Base-by-base conservation (phyloP, 2,113 vertebrate genomes). In the Glareola pratincola region DNA sequence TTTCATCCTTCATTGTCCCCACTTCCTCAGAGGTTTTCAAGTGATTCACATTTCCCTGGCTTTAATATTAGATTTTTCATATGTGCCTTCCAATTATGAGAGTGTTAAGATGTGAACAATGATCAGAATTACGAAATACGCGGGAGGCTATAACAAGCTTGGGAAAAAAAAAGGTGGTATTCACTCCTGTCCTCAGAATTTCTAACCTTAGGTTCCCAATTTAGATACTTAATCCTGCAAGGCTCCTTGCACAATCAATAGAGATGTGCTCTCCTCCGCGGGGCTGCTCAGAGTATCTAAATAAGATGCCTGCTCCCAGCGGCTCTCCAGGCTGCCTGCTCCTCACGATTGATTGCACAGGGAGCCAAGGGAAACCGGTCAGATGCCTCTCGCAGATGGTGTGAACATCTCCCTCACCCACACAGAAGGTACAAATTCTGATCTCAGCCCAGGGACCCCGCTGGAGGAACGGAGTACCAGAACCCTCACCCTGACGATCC, bases 221-320 rank as follows among this genome's bases (percentile, higher is more conserved):
- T 82, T 43, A 92, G 73, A 30, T 43, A 23, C n/a, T 62, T 30
- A 69, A 77, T 74, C 73, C 90, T 81, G 59, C 73, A 47, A 67
- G 85, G 74, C 74, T 94, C 69, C 69, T 73, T 50, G 5, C 43
- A 30, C 30, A 21, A 63, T 63, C 60, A 63, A 3, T 14, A 27
- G 81, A 63, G 57, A 32, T 0, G 1, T 19, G 69, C 0, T 12
- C 21, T 76, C 23, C 80, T 85, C 64, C 0, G 1, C 62, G 48
- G 77, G 81, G 78, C 80, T 64, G 39, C 8, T 39, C 77, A 24
- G 21, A 24, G 89, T 5, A 39, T 45, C 47, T 62, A 0, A 74
- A 53, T 26, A 1, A 56, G 53, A 34, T 10, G 12, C 24, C 50
- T 53, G 71, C 78, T 77, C 72, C 30, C 34, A 2, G 3, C 3